A percentile compares a stretch with the other conserved stretches of the same genome.
Conservation (phyloP, 2,113 vertebrate species). For the Anhinga anhinga region DNA sequence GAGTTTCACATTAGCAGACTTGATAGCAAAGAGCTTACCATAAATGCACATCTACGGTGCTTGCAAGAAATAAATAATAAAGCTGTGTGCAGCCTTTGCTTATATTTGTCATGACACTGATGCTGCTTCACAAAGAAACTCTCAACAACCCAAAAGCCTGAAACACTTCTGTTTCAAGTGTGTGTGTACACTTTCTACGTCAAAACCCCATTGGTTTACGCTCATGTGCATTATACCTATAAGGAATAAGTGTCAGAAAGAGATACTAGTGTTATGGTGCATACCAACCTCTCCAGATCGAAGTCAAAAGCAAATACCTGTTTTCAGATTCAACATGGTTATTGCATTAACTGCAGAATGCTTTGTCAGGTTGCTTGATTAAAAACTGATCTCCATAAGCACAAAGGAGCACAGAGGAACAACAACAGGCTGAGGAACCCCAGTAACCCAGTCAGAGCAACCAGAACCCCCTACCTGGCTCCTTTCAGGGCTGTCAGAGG, state of each 20-base stretch:
- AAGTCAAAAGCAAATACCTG: background rate
- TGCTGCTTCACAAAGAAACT: background rate
- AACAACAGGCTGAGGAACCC: background rate
- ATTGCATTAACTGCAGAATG: background rate
- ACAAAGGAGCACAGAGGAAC: background rate
- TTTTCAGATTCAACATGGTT: background rate
- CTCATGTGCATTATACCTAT: fast-evolving
- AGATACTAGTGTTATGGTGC: fast-evolving
- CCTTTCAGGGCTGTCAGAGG: background rate
- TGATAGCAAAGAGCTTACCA: background rate
- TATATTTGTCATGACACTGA: background rate
- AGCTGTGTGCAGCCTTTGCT: background rate
- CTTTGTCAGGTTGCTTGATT: background rate
- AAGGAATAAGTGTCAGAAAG: background rate
- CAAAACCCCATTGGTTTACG: background rate
- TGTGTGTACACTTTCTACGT: background rate
- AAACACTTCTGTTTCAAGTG: background rate
- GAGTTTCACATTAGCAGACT: background rate
- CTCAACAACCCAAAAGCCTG: background rate
- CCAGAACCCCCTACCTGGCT: fast-evolving
- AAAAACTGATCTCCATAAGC: background rate
- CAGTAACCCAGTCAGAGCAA: background rate
- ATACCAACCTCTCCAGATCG: background rate
- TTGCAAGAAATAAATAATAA: background rate
- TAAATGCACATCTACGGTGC: background rate